A percentile compares a stretch with the other conserved stretches of the same genome.
These are phyloP conservation scores for Nothocercus julius DNA, from an alignment of 2,113 vertebrate genomes.

Conservation along the genomic window DNA sequence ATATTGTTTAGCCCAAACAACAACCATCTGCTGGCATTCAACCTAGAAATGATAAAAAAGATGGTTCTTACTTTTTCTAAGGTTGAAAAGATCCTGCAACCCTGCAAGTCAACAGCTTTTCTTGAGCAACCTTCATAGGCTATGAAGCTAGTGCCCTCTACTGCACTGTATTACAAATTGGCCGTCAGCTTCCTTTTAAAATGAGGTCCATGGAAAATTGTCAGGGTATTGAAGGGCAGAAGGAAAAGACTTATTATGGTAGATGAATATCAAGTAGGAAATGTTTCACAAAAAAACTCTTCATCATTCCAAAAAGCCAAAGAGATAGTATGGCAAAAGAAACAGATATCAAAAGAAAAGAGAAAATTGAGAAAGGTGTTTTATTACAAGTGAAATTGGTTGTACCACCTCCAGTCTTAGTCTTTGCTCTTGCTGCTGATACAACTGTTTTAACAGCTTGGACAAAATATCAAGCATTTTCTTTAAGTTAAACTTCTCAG, in stretches of 20 bases:
- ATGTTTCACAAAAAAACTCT: not conserved
- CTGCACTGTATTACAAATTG: not conserved
- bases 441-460: not conserved
- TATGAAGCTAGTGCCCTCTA: slow-evolving; percentile 40
- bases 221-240: not conserved
- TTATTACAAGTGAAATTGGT: not conserved
- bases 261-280: not conserved
- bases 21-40: not conserved
- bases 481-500: not conserved
- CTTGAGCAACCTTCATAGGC: not conserved
- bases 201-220: not conserved
- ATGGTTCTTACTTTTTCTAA: not conserved
- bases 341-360: not conserved
- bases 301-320: not conserved
- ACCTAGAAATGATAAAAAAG: not conserved
- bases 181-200: not conserved
- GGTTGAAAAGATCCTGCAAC: not conserved
- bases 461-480: not conserved
- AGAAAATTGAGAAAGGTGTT: not conserved
- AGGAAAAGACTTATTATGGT: not conserved
- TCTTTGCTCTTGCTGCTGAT: not conserved
- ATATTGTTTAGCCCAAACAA: not conserved
- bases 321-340: not conserved
- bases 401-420: not conserved
- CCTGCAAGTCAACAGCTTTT: not conserved